A percentile compares a stretch with the other conserved stretches of the same genome.
These are phyloP conservation scores for Hephaestus fuliginosus DNA, from an alignment of 2,797 vertebrate genomes.

Conservation along the genomic window DNA sequence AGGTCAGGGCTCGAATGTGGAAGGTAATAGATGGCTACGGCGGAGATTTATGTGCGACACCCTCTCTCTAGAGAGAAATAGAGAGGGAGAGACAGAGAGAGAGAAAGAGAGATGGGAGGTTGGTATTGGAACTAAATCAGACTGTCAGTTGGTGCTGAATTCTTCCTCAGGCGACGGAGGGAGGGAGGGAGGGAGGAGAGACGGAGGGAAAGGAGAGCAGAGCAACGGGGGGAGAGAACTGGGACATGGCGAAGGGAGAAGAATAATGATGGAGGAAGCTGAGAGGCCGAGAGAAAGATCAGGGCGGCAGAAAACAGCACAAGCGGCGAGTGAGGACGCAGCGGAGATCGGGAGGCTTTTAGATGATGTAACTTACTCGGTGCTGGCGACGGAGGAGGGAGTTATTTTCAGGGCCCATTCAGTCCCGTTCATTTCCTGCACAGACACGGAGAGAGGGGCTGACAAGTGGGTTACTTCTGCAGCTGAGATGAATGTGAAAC, in stretches of 20 bases:
- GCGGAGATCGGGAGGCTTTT: slow-evolving; percentile 44
- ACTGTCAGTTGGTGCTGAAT: slow-evolving; percentile 78
- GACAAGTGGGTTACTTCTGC: neutral
- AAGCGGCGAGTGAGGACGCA: slow-evolving; percentile 40
- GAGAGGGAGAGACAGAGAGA: slow-evolving; percentile 63
- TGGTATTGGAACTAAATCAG: slow-evolving; percentile 80
- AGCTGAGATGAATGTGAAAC: neutral
- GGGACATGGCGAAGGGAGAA: slow-evolving; percentile 66
- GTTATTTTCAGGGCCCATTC: slow-evolving; percentile 34
- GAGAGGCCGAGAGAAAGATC: slow-evolving; percentile 64
- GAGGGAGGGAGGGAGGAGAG: slow-evolving; percentile 27
- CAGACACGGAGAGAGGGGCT: neutral
- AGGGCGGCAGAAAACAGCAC: slow-evolving; percentile 48
- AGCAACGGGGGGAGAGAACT: slow-evolving; percentile 62
- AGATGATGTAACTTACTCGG: slow-evolving; percentile 52
- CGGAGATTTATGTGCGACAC: slow-evolving; percentile 78
- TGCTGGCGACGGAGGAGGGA: slow-evolving; percentile 7
- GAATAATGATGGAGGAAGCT: slow-evolving; percentile 62
- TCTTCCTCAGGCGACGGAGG: slow-evolving; percentile 73
- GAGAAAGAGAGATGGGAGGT: slow-evolving; percentile 73
- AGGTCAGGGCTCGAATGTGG: slow-evolving; percentile 75
- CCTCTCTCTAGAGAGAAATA: slow-evolving; percentile 69
- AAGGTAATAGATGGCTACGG: slow-evolving; percentile 81
- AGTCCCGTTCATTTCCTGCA: slow-evolving; percentile 6
- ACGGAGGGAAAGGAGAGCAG: slow-evolving; percentile 45